Percentiles rank a stretch among this genome's conserved stretches.
phyloP scores from a whole-genome alignment of 92 coral and sea anemone species.

The Phenganax stokvisi region DNA sequence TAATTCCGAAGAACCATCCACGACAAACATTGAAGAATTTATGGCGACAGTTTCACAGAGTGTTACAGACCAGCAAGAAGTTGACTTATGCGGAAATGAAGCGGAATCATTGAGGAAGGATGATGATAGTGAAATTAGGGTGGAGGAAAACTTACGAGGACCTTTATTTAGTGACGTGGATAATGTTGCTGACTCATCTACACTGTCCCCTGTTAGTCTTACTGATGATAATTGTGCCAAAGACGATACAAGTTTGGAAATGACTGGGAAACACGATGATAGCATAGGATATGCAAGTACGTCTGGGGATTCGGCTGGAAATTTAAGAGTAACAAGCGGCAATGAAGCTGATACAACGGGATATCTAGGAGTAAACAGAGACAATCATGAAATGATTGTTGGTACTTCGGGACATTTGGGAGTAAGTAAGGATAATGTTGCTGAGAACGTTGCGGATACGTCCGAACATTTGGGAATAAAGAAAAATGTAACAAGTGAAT shows the following conservation, averaged over 20 bases:
- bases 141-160: neutral
- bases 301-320: neutral
- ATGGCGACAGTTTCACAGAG: conserved; percentile 17
- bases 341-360: neutral
- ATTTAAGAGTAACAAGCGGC: neutral
- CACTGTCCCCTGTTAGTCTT: conserved; percentile 10
- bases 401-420: neutral
- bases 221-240: neutral
- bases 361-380: conserved; percentile 1
- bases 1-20: conserved; percentile 10
- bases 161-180: neutral
- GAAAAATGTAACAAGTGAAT: neutral
- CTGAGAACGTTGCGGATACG: neutral
- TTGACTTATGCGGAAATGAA: conserved; percentile 14
- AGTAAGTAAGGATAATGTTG: neutral
- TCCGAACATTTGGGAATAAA: neutral
- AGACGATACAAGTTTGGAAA: no score
- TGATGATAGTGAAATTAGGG: conserved; percentile 12
- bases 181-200: conserved; percentile 10
- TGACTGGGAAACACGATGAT: neutral
- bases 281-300: neutral
- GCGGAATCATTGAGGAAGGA: conserved; percentile 10
- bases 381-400: neutral
- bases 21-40: conserved; percentile 6
- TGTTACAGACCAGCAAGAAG: neutral